Evolutionary conservation across 2,797 vertebrate genomes (phyloP).

Genomic region (Pitangus sulphuratus): DNA sequence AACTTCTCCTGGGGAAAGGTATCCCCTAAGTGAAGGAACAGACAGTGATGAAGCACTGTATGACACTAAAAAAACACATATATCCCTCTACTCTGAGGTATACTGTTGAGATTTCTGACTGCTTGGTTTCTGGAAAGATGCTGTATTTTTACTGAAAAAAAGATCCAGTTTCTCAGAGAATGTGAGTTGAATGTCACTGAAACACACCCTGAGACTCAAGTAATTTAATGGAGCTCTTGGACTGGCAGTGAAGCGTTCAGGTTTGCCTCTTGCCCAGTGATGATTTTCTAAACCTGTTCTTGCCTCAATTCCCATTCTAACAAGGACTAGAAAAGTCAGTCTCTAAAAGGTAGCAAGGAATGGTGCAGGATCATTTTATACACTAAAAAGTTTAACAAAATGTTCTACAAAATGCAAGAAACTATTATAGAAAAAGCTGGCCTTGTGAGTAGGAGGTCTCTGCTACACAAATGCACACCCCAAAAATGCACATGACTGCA

Average conservation of each 20-base stretch:
- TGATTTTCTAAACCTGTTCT: not conserved
- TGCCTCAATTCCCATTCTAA: not conserved
- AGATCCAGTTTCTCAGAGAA: not conserved
- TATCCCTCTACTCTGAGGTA: not conserved
- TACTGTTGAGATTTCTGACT: not conserved
- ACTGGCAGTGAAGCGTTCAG: not conserved
- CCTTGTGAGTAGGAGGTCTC: not conserved
- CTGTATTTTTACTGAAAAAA: not conserved
- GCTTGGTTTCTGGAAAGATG: not conserved
- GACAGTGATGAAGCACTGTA: not conserved
- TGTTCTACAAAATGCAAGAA: not conserved
- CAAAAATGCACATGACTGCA: not conserved
- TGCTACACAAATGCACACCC: not conserved
- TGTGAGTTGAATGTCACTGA: not conserved
- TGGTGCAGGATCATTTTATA: not conserved
- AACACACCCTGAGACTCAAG: not conserved
- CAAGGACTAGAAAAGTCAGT: not conserved
- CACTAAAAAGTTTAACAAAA: not conserved
- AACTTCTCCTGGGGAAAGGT: not conserved
- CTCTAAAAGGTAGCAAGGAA: not conserved
- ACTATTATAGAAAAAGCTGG: not conserved
- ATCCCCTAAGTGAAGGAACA: not conserved
- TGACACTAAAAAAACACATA: not conserved
- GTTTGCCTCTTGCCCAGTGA: not conserved
- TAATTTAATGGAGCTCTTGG: not conserved